phyloP scores from a whole-genome alignment of 2,797 vertebrate genomes.

The Chelmon rostratus region DNA sequence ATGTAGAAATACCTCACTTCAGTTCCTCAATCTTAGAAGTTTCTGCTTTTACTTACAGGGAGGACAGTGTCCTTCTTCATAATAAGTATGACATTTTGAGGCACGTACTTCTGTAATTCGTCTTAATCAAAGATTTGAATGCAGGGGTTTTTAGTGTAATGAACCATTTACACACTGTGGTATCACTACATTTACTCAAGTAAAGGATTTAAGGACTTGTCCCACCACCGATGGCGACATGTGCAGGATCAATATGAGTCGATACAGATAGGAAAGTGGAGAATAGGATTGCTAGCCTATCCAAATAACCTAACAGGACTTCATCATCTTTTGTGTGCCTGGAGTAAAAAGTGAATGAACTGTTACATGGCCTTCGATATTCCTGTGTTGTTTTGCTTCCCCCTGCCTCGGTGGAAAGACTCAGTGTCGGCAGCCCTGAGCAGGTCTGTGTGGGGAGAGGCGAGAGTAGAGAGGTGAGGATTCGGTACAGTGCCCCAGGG shows the following conservation, averaged over 20 bases:
- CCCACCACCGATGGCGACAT: conserved; percentile 1
- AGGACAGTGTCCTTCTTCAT: neutral
- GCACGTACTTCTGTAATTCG: too few species aligned
- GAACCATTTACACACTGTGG: neutral
- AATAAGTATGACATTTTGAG: neutral
- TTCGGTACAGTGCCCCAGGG: conserved; percentile 15
- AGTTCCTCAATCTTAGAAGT: neutral
- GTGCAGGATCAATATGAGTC: conserved; percentile 22
- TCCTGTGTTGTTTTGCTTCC: conserved; percentile 24
- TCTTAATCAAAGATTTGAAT: neutral
- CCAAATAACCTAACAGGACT: conserved; percentile 25
- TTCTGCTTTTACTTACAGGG: neutral
- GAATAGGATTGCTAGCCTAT: neutral
- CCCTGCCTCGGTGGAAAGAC: conserved; percentile 31
- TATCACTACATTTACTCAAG: neutral
- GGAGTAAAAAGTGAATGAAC: conserved; percentile 39
- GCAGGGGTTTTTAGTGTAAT: neutral
- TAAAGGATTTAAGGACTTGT: neutral
- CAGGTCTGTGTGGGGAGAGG: conserved; percentile 41
- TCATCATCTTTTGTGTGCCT: conserved; percentile 28
- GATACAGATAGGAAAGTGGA: conserved; percentile 12
- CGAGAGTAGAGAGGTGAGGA: conserved; percentile 36
- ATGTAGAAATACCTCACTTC: neutral
- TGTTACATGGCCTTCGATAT: conserved; percentile 37
- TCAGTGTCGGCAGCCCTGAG: conserved; percentile 41